Evolutionary conservation across 2,888 invertebrate genomes (phyloP), one percentile per base, ranked within the genome.

Genomic region (Acrocyrtus sp.): DNA sequence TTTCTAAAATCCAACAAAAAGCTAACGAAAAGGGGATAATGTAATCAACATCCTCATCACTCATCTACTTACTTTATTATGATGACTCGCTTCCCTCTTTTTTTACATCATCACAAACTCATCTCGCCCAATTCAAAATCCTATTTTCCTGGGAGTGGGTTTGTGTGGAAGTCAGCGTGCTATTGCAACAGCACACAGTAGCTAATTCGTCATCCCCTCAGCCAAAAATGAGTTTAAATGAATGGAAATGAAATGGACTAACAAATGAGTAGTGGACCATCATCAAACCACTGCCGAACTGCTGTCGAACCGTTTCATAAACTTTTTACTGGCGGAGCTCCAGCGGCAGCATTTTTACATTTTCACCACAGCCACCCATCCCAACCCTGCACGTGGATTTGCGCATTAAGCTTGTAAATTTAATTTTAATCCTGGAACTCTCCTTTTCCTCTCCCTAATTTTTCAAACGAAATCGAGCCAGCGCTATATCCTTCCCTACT

Each of bases 31-130:
- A n/a, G n/a, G n/a, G n/a, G 66, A 48, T 66, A 66, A 66, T 57
- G 24, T 66, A 56, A 66, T 66, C 66, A 66, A 56, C 61, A 57
- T 43, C 8, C 3, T 45, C 19, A 43, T 58, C 54, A 56, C 39
- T 34, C 34, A 34, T 34, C 34, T 34, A 34, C n/a, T 34, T 34
- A 34, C 62, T 51, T 53, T 57, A 57, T 57, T 43, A 57, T 57
- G 57, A 57, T 57, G 57, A 57, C 57, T 57, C 24, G 57, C 45
- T 43, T n/a, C 19, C n/a, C 53, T 29, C 21, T 6, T 3, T 51
- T 2, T 45, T 45, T 21, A 47, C 50, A 51, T 51, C 19, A 21
- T 48, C 21, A 45, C 45, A 45, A 5, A 15, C 45, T 17, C 48
- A 48, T 19, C 10, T 21, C 17, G 21, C 6, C 22, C 50, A 21